Evolutionary conservation across 2,113 vertebrate genomes (phyloP), one percentile per base, ranked within the genome.

Genomic region (Passer montanus): DNA sequence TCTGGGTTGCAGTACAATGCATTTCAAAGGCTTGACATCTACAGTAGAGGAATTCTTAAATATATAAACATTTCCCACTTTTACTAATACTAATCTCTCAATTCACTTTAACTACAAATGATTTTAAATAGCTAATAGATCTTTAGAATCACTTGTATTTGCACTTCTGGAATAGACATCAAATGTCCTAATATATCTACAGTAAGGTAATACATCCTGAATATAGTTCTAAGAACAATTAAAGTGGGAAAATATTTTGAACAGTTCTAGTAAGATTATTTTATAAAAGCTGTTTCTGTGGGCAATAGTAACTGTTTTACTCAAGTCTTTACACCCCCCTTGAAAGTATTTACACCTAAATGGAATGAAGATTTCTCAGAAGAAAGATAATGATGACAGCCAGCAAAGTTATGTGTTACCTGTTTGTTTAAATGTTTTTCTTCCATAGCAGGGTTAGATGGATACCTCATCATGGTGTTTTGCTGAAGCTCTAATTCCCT

Each of bases 121-220:
- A 75, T 70, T 93, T 84, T 67, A 82, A 92, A 46, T 73, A 77
- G 44, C 43, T 50, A 87, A 79, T 37, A 87, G 28, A 93, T 94
- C 81, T 91, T 91, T 47, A 37, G 50, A 93, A 82, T 89, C 23
- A 31, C 74, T 93, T 89, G 50, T 85, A 67, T 69, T 84, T 76
- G 60, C 28, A 41, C 58, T 93, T 79, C 80, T 91, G 59, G 44
- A 85, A 73, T 58, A 94, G 46, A 53, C 49, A 85, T 87, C 74
- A 79, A 35, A 62, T 60, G 31, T 35, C 58, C 41, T 62, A 81
- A 46, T 74, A 14, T 16, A 94, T 58, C 53, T 69, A 58, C 39
- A 50, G 33, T 46, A 94, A 94, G 37, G 27, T 20, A 78, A 49
- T 47, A 41, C 4, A 17, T 59, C 46, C 80, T 72, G 24, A 88